Conservation (phyloP, 2,113 vertebrate genomes). For the Lagenorhynchus albirostris region DNA sequence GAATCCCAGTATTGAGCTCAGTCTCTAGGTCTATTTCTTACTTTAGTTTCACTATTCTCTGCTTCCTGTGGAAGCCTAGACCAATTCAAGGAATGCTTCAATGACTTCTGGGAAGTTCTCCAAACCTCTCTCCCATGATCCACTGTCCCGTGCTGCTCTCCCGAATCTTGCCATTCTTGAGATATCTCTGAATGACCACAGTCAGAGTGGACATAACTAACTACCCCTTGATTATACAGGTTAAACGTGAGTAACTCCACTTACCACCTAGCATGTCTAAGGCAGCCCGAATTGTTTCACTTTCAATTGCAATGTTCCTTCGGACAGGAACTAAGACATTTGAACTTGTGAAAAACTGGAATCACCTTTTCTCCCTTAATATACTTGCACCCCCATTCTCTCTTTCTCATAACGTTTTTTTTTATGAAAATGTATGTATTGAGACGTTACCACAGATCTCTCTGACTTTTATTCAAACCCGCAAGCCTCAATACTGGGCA, state of each 20-base stretch:
- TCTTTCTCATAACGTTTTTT: slow-evolving; percentile 41
- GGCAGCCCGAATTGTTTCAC: not conserved
- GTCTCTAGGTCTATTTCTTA: not conserved
- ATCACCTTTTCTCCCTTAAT: not conserved
- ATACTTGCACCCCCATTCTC: not conserved
- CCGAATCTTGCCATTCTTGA: not conserved
- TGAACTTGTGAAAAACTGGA: not conserved
- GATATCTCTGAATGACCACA: not conserved
- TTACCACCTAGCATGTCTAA: not conserved
- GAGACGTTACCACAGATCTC: not conserved
- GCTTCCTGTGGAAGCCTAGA: not conserved
- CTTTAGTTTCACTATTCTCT: not conserved
- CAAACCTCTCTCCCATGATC: not conserved
- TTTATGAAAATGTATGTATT: not conserved
- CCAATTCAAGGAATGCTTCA: not conserved
- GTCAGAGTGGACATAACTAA: not conserved
- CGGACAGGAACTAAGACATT: not conserved
- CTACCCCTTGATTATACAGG: not conserved
- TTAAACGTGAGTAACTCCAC: not conserved
- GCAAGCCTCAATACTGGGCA: not conserved
- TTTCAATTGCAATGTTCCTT: not conserved
- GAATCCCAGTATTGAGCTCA: not conserved
- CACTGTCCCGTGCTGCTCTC: not conserved
- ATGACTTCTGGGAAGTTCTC: not conserved
- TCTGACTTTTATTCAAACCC: slow-evolving; percentile 37